These are phyloP conservation scores for Zaprionus taronus DNA, from an alignment of 1,140 invertebrate genomes.

Conservation along the genomic window DNA sequence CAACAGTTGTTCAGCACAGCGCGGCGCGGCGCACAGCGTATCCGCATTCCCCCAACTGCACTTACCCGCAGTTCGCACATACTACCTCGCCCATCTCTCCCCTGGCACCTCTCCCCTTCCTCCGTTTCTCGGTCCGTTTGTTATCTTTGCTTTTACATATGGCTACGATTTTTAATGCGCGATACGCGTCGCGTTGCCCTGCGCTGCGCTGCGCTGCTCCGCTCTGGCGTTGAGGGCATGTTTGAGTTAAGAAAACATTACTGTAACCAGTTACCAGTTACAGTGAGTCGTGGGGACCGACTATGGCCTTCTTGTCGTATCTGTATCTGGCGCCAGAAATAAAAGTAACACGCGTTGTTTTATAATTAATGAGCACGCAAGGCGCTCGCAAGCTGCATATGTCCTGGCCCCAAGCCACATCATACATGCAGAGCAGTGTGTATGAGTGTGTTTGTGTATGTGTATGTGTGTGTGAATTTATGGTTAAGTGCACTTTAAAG, in stretches of 20 bases:
- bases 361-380: conserved; percentile 81
- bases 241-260: conserved; percentile 82
- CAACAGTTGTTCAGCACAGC: conserved; percentile 27
- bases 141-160: conserved; percentile 81
- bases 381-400: conserved; percentile 64
- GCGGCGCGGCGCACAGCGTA: background rate
- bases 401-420: conserved; percentile 39
- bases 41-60: conserved; percentile 5
- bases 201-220: conserved; percentile 17
- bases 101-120: background rate
- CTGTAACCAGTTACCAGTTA: conserved; percentile 63
- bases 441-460: conserved; percentile 10
- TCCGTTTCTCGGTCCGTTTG: conserved; percentile 41
- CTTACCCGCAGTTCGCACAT: background rate
- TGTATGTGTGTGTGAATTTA: conserved; percentile 66
- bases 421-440: background rate
- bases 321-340: conserved; percentile 61
- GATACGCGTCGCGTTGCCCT: conserved; percentile 52
- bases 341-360: conserved; percentile 74
- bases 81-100: too few relatives aligned
- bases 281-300: conserved; percentile 1
- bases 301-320: conserved; percentile 21
- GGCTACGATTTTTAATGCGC: conserved; percentile 81
- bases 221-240: conserved; percentile 62
- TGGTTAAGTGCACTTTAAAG: conserved; percentile 83